phyloP scores from a whole-genome alignment of 2,888 invertebrate genomes.

The Amphipyra berbera region DNA sequence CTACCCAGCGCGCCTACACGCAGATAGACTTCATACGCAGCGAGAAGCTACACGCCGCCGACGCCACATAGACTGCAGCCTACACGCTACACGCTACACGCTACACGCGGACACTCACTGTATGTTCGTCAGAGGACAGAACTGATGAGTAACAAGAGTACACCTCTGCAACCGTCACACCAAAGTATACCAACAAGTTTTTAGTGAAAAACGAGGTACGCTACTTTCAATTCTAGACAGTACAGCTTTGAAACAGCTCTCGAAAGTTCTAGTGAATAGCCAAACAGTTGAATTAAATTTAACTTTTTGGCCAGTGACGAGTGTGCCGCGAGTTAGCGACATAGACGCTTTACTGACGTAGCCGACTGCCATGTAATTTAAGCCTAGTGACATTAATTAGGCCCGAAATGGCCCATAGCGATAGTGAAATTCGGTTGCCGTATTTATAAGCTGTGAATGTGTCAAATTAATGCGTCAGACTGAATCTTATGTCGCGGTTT shows the following conservation, averaged over 20 bases:
- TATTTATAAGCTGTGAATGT: conserved; percentile 55
- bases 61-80: conserved; percentile 59
- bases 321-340: conserved; percentile 25
- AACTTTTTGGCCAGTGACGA: conserved; percentile 24
- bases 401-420: conserved; percentile 36
- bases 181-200: neutral
- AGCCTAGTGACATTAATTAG: conserved; percentile 44
- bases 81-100: neutral
- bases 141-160: no score
- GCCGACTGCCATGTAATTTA: conserved; percentile 73
- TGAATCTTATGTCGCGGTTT: conserved; percentile 45
- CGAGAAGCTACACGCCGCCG: conserved; percentile 78
- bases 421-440: conserved; percentile 58
- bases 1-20: conserved; percentile 92
- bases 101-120: no score
- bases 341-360: conserved; percentile 56
- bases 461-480: conserved; percentile 54
- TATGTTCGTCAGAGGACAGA: no score
- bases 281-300: conserved; percentile 25
- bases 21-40: conserved; percentile 94
- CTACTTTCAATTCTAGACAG: conserved; percentile 19
- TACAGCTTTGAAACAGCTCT: conserved; percentile 16
- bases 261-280: conserved; percentile 19
- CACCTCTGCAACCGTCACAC: neutral
- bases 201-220: neutral